Evolutionary conservation across 1,140 invertebrate genomes (phyloP).

Genomic region (Nasonia vitripennis): DNA sequence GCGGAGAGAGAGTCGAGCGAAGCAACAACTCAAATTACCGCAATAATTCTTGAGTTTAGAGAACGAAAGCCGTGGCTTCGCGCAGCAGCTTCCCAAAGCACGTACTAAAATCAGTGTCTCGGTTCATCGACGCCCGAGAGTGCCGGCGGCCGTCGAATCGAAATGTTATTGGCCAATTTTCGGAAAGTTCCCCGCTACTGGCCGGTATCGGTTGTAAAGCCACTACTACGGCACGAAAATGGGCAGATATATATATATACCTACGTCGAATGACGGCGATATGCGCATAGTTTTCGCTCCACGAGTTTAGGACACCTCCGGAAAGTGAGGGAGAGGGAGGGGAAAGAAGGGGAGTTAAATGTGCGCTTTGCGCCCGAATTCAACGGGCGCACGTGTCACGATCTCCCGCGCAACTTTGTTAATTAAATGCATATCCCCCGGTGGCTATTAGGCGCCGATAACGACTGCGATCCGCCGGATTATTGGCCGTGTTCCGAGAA

Average conservation of each 20-base stretch:
- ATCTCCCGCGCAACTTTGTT: constrained; percentile 49
- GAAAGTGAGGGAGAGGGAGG: neutral
- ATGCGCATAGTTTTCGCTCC: neutral
- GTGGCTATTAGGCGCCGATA: constrained; percentile 15
- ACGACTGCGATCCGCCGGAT: neutral
- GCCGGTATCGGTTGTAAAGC: neutral
- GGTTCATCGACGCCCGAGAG: constrained; percentile 17
- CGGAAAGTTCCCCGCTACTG: constrained; percentile 27
- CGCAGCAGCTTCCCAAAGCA: constrained; percentile 8
- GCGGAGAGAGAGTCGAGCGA: no score
- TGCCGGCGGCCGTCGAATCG: constrained; percentile 1
- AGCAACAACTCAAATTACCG: neutral
- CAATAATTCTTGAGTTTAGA: neutral
- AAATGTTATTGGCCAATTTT: constrained; percentile 48
- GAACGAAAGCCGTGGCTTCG: neutral
- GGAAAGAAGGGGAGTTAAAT: constrained; percentile 34
- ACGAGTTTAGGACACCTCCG: constrained; percentile 34
- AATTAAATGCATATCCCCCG: constrained; percentile 39
- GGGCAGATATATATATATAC: neutral
- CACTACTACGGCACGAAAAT: neutral
- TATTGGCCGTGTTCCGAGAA: neutral
- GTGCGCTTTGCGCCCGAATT: constrained; percentile 49
- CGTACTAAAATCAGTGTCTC: constrained; percentile 38
- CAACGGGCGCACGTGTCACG: constrained; percentile 47
- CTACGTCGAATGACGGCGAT: neutral